These are phyloP conservation scores for Rhynchomys soricoides DNA, from an alignment of 2,113 vertebrate genomes.

Conservation along the genomic window DNA sequence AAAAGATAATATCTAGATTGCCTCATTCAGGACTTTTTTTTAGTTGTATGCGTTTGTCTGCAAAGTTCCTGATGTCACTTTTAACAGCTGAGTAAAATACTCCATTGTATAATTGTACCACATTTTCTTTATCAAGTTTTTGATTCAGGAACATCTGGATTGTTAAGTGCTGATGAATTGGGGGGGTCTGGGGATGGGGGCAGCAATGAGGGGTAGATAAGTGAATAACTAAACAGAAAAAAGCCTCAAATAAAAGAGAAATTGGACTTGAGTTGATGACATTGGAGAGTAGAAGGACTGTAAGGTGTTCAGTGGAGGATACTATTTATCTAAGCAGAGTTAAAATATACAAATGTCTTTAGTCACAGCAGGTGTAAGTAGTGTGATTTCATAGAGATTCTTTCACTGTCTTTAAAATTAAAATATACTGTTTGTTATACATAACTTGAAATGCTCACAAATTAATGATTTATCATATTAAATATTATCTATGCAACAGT, in stretches of 20 bases:
- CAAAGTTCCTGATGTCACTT: background rate
- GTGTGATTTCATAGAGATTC: background rate
- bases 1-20: background rate
- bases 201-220: too few relatives aligned
- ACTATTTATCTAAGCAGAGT: background rate
- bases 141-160: background rate
- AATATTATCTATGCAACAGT: conserved; percentile 36
- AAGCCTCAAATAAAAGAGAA: background rate
- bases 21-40: background rate
- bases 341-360: conserved; percentile 30
- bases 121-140: background rate
- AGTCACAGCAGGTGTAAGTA: background rate
- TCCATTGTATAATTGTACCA: background rate
- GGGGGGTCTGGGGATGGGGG: too few relatives aligned
- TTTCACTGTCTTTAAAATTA: conserved; percentile 68
- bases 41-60: background rate
- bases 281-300: background rate
- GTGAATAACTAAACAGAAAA: background rate
- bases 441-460: conserved; percentile 65
- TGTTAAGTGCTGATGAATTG: background rate
- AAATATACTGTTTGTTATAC: conserved; percentile 67
- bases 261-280: background rate
- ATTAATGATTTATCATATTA: conserved; percentile 75
- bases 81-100: background rate
- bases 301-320: background rate